Conservation (phyloP, 2,797 vertebrate genomes). For the Acipenser ruthenus region DNA sequence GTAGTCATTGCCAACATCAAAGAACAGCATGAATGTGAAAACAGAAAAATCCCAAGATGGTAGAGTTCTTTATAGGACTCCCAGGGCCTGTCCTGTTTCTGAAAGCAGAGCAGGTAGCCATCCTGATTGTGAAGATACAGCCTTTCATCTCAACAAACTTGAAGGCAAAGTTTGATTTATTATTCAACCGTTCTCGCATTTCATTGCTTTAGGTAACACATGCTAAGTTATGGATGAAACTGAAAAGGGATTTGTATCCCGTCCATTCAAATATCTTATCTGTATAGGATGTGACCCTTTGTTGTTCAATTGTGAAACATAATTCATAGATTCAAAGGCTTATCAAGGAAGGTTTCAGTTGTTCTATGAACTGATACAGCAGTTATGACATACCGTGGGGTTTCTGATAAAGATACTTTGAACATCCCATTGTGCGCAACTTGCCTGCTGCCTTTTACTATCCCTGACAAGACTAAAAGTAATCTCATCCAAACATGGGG, state of each 20-base stretch:
- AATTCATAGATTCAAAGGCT: no score
- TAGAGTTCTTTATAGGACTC: background rate
- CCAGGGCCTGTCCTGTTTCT: background rate
- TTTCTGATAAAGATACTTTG: background rate
- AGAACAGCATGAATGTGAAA: background rate
- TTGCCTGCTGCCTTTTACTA: background rate
- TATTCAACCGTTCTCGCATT: background rate
- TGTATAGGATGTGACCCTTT: background rate
- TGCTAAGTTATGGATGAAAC: background rate
- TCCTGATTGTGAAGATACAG: background rate
- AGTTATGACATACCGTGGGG: background rate
- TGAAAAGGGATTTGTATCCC: background rate
- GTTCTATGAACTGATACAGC: background rate
- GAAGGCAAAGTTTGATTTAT: background rate
- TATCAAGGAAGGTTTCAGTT: background rate
- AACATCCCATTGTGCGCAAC: background rate
- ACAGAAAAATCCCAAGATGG: background rate
- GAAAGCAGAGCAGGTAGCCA: background rate
- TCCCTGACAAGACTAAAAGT: background rate
- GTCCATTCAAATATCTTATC: background rate
- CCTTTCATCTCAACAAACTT: background rate
- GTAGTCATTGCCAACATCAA: slow-evolving; percentile 1
- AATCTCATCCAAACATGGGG: background rate
- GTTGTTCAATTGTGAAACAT: background rate
- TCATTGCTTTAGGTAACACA: background rate